phyloP scores from a whole-genome alignment of 2,797 vertebrate species.

The Thamnophis elegans region DNA sequence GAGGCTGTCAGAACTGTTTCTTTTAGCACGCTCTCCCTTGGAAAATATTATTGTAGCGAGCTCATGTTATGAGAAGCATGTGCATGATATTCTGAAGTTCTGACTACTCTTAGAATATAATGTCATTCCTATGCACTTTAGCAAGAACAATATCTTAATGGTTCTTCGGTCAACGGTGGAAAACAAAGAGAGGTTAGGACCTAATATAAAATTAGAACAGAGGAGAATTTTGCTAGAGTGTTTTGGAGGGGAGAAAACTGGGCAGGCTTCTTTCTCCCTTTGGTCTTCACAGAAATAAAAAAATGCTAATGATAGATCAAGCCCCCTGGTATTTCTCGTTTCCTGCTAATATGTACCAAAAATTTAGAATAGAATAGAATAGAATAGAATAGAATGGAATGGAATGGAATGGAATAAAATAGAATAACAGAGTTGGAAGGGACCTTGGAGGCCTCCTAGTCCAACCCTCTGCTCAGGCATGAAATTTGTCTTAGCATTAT shows the following conservation, averaged over 20 bases:
- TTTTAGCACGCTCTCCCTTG: not conserved
- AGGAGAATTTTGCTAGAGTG: not conserved
- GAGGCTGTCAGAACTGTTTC: not conserved
- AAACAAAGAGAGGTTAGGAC: not conserved
- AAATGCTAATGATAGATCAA: not conserved
- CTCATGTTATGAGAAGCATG: not conserved
- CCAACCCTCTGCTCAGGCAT: no score
- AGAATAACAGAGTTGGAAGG: no score
- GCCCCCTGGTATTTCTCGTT: not conserved
- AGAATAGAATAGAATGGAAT: no score
- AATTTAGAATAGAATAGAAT: no score
- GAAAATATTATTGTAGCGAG: not conserved
- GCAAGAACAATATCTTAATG: not conserved
- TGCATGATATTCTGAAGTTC: not conserved
- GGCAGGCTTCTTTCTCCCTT: not conserved
- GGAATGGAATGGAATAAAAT: no score
- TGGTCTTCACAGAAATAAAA: not conserved
- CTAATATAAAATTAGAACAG: not conserved
- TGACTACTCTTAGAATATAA: not conserved
- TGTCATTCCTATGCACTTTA: not conserved
- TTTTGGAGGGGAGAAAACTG: not conserved
- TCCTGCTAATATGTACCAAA: not conserved
- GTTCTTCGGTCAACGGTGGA: not conserved
- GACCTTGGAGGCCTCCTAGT: no score
- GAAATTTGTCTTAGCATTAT: not conserved